A percentile compares a stretch with the other conserved stretches of the same genome.
These are phyloP conservation scores for Lampropteryx suffumata DNA, from an alignment of 2,888 invertebrate genomes.

Conservation along the genomic window DNA sequence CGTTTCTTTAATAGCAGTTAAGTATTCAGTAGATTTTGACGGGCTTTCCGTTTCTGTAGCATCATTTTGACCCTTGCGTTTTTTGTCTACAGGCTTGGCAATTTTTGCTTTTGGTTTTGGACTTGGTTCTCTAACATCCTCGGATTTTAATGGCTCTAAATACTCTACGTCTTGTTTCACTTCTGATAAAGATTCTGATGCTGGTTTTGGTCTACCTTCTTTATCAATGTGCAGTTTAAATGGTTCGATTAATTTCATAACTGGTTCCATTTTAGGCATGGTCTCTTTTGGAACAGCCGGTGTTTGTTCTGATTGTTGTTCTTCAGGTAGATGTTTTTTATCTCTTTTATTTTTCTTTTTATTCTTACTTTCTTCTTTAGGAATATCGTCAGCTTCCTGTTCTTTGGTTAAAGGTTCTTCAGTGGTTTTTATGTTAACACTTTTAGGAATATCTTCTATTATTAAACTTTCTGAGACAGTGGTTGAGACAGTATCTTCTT, in stretches of 20 bases:
- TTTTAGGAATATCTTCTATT: background rate
- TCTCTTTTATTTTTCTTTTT: conserved; percentile 48
- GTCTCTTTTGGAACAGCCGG: conserved; percentile 4
- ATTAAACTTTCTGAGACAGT: conserved; percentile 5
- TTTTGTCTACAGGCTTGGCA: conserved; percentile 67
- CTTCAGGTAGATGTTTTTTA: conserved; percentile 36
- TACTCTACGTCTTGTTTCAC: conserved; percentile 10
- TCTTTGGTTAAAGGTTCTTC: conserved; percentile 11
- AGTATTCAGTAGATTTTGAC: conserved; percentile 5
- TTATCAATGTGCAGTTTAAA: conserved; percentile 3
- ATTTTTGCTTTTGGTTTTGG: conserved; percentile 61
- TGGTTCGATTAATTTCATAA: conserved; percentile 9
- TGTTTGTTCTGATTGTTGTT: conserved; percentile 16
- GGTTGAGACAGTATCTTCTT: background rate
- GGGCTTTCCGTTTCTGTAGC: background rate
- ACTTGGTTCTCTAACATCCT: conserved; percentile 34
- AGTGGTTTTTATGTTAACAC: conserved; percentile 8
- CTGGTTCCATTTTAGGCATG: background rate
- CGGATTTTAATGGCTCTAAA: conserved; percentile 2
- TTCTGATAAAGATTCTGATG: conserved; percentile 4
- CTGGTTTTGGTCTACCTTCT: conserved; percentile 33
- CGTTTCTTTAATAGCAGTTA: conserved; percentile 1
- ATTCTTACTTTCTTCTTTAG: conserved; percentile 28
- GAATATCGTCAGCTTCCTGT: conserved; percentile 16
- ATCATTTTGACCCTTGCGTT: conserved; percentile 48